Evolutionary conservation across 92 coral and sea anemone genomes (phyloP).

Genomic region (Epizoanthus ramosus): DNA sequence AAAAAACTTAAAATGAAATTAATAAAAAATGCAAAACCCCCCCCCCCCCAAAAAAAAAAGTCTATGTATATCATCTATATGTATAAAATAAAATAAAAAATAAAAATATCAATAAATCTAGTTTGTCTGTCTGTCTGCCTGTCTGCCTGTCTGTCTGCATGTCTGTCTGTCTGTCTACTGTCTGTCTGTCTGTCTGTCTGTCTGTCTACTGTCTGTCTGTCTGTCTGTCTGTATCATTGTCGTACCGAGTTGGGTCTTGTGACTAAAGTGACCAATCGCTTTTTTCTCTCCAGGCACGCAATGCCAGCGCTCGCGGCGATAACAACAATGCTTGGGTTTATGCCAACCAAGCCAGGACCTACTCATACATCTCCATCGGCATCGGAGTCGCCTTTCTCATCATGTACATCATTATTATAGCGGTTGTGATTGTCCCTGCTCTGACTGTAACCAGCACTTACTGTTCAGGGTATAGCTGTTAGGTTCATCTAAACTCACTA

Average conservation of each 20-base stretch:
- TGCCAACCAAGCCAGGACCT: slow-evolving; percentile 25
- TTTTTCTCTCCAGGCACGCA: slow-evolving; percentile 5
- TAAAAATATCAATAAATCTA: too few species aligned
- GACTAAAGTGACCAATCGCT: background rate
- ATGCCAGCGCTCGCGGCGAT: slow-evolving; percentile 28
- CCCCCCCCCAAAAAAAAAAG: too few species aligned
- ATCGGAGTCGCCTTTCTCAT: slow-evolving; percentile 22
- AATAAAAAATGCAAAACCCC: too few species aligned
- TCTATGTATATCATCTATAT: too few species aligned
- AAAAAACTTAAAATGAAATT: too few species aligned
- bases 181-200: too few species aligned
- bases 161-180: too few species aligned
- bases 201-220: too few species aligned
- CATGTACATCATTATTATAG: background rate
- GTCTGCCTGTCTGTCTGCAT: too few species aligned
- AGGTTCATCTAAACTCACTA: background rate
- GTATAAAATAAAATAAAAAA: too few species aligned
- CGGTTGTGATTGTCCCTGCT: slow-evolving; percentile 3
- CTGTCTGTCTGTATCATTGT: background rate
- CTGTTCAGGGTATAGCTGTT: background rate
- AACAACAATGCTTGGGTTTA: background rate
- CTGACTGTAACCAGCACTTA: background rate
- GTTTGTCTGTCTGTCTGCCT: too few species aligned
- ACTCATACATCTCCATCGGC: slow-evolving; percentile 27
- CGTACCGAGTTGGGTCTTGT: background rate